A percentile compares a stretch with the other conserved stretches of the same genome.
These are phyloP conservation scores for Scolopax mira DNA, from an alignment of 2,113 vertebrate species.

Conservation along the genomic window DNA sequence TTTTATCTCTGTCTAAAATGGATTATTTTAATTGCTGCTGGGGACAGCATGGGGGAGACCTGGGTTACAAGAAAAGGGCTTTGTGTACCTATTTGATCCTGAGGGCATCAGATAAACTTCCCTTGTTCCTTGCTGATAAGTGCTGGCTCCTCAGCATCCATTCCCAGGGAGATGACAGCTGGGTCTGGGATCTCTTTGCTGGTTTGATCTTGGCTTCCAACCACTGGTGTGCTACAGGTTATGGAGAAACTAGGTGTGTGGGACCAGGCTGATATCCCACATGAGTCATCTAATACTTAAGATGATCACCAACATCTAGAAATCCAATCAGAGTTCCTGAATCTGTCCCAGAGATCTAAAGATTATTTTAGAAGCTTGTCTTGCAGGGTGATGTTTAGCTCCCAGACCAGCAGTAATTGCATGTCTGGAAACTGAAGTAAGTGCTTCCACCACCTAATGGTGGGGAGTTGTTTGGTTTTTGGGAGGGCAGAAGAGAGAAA, in stretches of 20 bases:
- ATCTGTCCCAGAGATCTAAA: not conserved
- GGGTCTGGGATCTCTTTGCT: not conserved
- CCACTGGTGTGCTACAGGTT: not conserved
- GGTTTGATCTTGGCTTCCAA: not conserved
- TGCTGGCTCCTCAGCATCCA: not conserved
- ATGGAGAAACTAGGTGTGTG: not conserved
- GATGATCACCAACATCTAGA: not conserved
- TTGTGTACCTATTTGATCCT: not conserved
- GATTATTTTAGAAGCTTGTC: conserved; percentile 9
- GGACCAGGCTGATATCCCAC: not conserved
- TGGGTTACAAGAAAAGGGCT: not conserved
- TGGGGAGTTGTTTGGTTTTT: not conserved
- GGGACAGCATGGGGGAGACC: not conserved
- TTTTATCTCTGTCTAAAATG: not conserved
- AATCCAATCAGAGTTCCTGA: not conserved
- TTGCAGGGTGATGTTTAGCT: not conserved
- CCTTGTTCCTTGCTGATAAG: not conserved
- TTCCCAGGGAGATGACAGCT: not conserved
- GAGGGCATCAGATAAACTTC: not conserved
- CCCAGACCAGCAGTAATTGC: not conserved
- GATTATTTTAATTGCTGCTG: not conserved
- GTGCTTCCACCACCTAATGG: not conserved
- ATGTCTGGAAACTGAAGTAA: not conserved
- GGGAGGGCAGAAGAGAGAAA: not conserved
- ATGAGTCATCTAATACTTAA: not conserved